Conservation (phyloP, 2,113 vertebrate species). For the Tylochromis polylepis region DNA sequence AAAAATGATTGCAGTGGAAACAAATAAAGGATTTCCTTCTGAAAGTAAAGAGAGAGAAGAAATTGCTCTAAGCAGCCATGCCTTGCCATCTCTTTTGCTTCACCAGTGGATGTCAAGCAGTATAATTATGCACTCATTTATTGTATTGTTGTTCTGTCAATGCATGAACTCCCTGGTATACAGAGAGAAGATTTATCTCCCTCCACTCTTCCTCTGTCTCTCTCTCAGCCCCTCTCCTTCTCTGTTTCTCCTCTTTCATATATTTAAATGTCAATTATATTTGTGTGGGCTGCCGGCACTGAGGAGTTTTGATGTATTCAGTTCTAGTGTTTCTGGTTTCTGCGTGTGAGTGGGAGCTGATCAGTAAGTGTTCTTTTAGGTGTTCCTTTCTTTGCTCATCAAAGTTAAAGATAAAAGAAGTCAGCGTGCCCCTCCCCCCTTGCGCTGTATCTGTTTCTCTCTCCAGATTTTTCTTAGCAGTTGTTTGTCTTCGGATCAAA, state of each 20-base stretch:
- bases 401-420: slow-evolving; percentile 44
- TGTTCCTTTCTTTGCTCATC: slow-evolving; percentile 43
- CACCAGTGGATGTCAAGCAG: slow-evolving; percentile 60
- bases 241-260: slow-evolving; percentile 46
- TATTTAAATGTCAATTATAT: slow-evolving; percentile 70
- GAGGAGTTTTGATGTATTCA: slow-evolving; percentile 56
- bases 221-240: slow-evolving; percentile 31
- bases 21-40: slow-evolving; percentile 60
- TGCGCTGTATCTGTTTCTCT: slow-evolving; percentile 1
- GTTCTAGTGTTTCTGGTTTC: slow-evolving; percentile 27
- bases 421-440: background rate
- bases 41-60: slow-evolving; percentile 34
- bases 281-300: slow-evolving; percentile 52
- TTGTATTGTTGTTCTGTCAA: slow-evolving; percentile 67
- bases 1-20: slow-evolving; percentile 45
- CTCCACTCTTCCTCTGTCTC: background rate
- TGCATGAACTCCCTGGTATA: slow-evolving; percentile 53
- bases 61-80: slow-evolving; percentile 18
- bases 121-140: slow-evolving; percentile 70
- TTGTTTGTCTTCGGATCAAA: slow-evolving; percentile 1
- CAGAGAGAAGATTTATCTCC: slow-evolving; percentile 46
- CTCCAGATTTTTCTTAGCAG: background rate
- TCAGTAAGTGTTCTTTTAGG: slow-evolving; percentile 44
- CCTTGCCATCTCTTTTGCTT: slow-evolving; percentile 46
- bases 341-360: slow-evolving; percentile 45